phyloP scores from a whole-genome alignment of 2,888 invertebrate genomes.

The Pristionchus mayeri region DNA sequence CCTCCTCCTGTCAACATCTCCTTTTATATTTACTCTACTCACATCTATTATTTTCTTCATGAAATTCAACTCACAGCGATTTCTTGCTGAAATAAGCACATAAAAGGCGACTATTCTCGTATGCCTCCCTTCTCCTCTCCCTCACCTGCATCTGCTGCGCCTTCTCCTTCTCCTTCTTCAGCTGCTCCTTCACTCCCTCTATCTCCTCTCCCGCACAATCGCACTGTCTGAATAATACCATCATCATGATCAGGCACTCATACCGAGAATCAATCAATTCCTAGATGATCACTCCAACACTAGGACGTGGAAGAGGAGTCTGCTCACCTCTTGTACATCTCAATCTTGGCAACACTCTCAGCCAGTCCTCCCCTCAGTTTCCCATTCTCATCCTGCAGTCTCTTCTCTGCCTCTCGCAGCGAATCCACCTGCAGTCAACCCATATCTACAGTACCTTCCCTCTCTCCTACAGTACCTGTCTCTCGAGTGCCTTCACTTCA shows the following conservation, averaged over 20 bases:
- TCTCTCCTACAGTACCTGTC: slow-evolving; percentile 49
- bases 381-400: slow-evolving; percentile 55
- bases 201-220: background rate
- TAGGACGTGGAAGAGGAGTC: background rate
- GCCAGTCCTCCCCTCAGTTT: slow-evolving; percentile 57
- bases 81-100: background rate
- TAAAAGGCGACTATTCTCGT: background rate
- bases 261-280: background rate
- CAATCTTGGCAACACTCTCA: slow-evolving; percentile 60
- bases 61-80: background rate
- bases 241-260: no score
- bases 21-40: background rate
- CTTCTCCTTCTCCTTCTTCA: slow-evolving; percentile 43
- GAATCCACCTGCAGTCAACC: background rate
- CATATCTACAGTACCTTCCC: background rate
- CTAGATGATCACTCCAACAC: background rate
- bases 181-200: slow-evolving; percentile 16
- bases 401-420: slow-evolving; percentile 45
- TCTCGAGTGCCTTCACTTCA: slow-evolving; percentile 54
- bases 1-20: slow-evolving; percentile 45
- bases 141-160: background rate
- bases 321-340: slow-evolving; percentile 54
- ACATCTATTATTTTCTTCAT: background rate
- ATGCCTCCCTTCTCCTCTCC: no score
- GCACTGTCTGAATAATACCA: background rate